These are phyloP conservation scores for Misgurnus mizolepis DNA, from an alignment of 2,113 vertebrate genomes.

Conservation along the genomic window DNA sequence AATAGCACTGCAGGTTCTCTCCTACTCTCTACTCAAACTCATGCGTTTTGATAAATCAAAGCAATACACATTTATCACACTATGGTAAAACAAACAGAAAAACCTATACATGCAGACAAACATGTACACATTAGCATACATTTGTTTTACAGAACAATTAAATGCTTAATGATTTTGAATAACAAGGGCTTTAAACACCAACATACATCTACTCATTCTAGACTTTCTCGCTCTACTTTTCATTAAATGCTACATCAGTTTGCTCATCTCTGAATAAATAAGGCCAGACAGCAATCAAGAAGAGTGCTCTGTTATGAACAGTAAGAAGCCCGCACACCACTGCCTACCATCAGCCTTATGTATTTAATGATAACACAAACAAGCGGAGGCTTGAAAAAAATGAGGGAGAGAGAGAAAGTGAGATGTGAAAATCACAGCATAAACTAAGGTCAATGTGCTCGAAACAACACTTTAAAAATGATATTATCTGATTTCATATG, in stretches of 20 bases:
- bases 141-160: neutral
- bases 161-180: neutral
- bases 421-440: neutral
- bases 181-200: neutral
- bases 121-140: neutral
- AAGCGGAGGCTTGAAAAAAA: constrained; percentile 43
- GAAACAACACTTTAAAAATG: too few species aligned
- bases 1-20: neutral
- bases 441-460: neutral
- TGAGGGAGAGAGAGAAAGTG: neutral
- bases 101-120: neutral
- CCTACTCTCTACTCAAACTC: neutral
- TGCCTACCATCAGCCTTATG: constrained; percentile 49
- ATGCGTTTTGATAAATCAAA: neutral
- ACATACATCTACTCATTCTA: neutral
- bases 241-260: constrained; percentile 56
- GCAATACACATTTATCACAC: too few species aligned
- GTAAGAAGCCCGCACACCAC: constrained; percentile 9
- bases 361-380: constrained; percentile 51
- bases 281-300: constrained; percentile 69
- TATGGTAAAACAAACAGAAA: neutral
- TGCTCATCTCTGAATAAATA: constrained; percentile 51
- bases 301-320: constrained; percentile 69
- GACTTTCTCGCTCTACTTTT: constrained; percentile 43
- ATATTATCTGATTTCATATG: too few species aligned